Evolutionary conservation across 2,888 invertebrate species (phyloP), one percentile per base, ranked within the genome.

Genomic region (Polia nebulosa): DNA sequence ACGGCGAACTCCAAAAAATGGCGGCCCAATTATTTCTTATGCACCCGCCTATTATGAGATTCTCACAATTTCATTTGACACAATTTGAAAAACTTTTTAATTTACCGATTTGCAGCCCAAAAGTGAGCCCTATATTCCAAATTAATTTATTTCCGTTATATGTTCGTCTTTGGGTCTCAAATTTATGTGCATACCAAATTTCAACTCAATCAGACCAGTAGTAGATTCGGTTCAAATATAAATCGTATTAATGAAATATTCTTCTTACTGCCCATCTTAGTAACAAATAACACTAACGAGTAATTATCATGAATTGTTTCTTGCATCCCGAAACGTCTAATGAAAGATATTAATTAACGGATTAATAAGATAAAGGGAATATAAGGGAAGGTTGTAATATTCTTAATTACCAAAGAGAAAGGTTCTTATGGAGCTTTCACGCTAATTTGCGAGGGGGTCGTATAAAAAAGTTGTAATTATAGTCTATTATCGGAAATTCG

Each of bases 331-430:
- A n/a, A 9, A 47, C 11, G 29, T 47, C 41, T 20, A 29, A 58
- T 53, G 17, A 41, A 49, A 29, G 11, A 47, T 51, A 72, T 36
- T 72, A 58, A 72, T 75, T 58, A 72, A 58, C 17, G n/a, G 27
- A 75, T 67, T 75, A 67, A 75, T 58, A 36, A 68, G 57, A 75
- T 47, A 58, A 67, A 47, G n/a, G 17, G 39, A 68, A 29, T 27
- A 41, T 13, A 55, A 3, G 58, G 32, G 22, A n/a, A 29, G 13
- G 53, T 25, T 53, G 58, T 47, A 47, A 58, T 75, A 53, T 53
- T 68, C 36, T 29, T 58, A 58, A 72, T 74, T 53, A 53, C 4
- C 45, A n/a, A 47, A 15, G 15, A 47, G 1, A 4, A 45, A 39
- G 34, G 8, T 53, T 22, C 44, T 22, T 27, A 41, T 25, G 25